Conservation (phyloP, 2,113 vertebrate species). For the Saguinus midas region DNA sequence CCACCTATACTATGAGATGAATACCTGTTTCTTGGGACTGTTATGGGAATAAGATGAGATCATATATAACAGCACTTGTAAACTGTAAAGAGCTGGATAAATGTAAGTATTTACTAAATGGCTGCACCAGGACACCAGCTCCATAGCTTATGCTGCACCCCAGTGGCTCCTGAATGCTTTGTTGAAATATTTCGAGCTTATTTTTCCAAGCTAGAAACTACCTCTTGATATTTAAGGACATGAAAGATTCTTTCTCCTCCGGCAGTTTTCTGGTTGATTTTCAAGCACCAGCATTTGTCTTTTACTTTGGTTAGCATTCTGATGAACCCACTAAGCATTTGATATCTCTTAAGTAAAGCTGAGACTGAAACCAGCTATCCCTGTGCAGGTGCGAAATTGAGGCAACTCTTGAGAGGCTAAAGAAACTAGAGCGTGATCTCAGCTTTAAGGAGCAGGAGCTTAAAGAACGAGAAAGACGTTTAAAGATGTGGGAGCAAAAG, state of each 20-base stretch:
- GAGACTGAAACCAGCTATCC: conserved; percentile 77
- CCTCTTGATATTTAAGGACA: conserved; percentile 63
- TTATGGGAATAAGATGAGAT: background rate
- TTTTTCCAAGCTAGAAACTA: conserved; percentile 55
- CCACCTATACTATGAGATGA: background rate
- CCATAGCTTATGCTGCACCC: background rate
- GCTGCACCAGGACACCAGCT: background rate
- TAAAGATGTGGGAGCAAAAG: conserved; percentile 99
- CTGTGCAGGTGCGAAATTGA: conserved; percentile 95
- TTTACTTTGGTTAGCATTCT: conserved; percentile 77
- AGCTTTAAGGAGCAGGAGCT: conserved; percentile 98
- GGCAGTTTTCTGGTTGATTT: conserved; percentile 75
- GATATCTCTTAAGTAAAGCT: conserved; percentile 63
- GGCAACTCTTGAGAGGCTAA: conserved; percentile 96
- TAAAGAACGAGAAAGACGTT: conserved; percentile 93
- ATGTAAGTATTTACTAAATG: background rate
- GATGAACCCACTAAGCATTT: conserved; percentile 70
- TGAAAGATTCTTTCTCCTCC: conserved; percentile 60
- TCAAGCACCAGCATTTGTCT: conserved; percentile 69
- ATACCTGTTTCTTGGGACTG: background rate
- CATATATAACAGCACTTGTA: background rate
- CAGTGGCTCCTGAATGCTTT: background rate
- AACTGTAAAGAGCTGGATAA: background rate
- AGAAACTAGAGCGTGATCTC: conserved; percentile 98
- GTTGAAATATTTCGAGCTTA: conserved; percentile 32